A percentile compares a stretch with the other conserved stretches of the same genome.
These are phyloP conservation scores for Syngnathus floridae DNA, from an alignment of 2,113 vertebrate genomes.

Conservation along the genomic window DNA sequence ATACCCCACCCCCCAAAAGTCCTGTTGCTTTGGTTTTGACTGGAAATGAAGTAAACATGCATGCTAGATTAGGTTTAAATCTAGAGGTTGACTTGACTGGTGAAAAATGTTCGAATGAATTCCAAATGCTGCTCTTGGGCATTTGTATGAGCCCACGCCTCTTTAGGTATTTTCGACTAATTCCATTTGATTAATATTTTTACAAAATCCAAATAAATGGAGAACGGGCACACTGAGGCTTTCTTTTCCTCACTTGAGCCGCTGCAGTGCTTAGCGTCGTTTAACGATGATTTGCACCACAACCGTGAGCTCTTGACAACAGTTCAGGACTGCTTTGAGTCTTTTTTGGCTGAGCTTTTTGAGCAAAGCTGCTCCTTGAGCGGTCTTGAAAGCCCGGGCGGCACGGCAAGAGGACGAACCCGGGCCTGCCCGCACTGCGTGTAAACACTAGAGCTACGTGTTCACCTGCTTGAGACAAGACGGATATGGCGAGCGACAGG, in stretches of 20 bases:
- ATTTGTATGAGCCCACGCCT: neutral
- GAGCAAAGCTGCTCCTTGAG: neutral
- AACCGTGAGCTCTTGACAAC: neutral
- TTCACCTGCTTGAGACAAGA: constrained; percentile 27
- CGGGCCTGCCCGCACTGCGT: neutral
- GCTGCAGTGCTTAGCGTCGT: neutral
- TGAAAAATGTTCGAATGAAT: no score
- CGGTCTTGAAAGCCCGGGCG: neutral
- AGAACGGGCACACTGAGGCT: neutral
- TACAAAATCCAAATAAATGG: neutral
- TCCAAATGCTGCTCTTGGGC: no score
- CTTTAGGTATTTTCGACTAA: neutral
- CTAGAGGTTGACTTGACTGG: no score
- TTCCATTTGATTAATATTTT: neutral
- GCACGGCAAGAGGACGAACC: no score
- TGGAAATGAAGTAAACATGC: no score
- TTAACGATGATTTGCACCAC: neutral
- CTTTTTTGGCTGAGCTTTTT: neutral
- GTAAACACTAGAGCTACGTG: constrained; percentile 17
- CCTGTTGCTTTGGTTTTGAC: no score
- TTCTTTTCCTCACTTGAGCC: neutral
- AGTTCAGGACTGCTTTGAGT: neutral
- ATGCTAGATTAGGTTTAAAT: no score
- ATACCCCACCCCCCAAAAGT: no score
- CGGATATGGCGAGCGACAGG: constrained; percentile 19